These are phyloP conservation scores for Aphrocallistes beatrix DNA, from an alignment of 37 sponge, comb jelly and placozoan species.

Conservation along the genomic window DNA sequence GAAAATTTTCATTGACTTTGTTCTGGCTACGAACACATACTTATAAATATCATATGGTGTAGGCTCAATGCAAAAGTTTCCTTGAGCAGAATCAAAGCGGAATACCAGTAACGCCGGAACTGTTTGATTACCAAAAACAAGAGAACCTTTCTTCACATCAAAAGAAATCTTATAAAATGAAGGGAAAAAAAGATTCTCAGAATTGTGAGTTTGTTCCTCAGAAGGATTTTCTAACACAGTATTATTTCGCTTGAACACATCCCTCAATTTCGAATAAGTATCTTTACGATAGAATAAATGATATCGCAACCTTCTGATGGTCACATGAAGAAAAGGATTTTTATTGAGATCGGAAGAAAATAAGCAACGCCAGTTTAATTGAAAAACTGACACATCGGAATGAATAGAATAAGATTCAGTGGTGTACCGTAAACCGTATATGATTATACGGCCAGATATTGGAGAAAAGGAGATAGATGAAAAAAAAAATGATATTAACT, in stretches of 20 bases:
- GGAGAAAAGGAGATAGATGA: not conserved
- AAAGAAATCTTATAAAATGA: not conserved
- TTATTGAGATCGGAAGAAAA: not conserved
- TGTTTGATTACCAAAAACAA: not conserved
- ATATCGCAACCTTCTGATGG: not conserved
- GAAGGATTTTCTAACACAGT: not conserved
- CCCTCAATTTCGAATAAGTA: not conserved
- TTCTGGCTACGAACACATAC: not conserved
- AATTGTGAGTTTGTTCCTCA: not conserved
- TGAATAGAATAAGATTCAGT: not conserved
- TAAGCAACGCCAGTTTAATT: not conserved
- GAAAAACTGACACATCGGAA: not conserved
- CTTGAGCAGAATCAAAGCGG: not conserved
- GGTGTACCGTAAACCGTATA: not conserved
- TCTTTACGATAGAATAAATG: not conserved
- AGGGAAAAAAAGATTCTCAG: conserved; percentile 13
- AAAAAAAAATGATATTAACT: not conserved
- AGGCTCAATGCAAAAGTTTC: not conserved
- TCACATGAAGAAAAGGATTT: not conserved
- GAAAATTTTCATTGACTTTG: not conserved
- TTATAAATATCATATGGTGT: not conserved
- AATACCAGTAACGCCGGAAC: not conserved
- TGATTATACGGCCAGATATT: not conserved
- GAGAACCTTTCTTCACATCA: not conserved
- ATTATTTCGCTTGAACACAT: not conserved